Evolutionary conservation across 1,140 invertebrate species (phyloP).

Genomic region (Pseudobourletiella spinata): DNA sequence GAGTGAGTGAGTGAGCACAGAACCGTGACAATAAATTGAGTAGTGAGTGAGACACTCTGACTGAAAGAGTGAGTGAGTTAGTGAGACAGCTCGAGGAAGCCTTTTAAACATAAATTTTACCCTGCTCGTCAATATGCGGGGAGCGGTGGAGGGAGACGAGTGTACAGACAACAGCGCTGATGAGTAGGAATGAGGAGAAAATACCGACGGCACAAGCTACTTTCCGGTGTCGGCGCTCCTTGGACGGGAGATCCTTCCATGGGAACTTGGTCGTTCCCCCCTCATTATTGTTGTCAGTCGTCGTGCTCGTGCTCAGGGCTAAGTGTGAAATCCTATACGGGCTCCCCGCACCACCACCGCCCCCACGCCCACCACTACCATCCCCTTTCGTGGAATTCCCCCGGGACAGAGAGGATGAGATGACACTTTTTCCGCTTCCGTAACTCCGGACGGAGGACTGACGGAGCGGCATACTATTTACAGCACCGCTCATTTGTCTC

Average conservation of each 20-base stretch:
- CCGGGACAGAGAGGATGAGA: neutral
- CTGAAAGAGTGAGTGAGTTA: no score
- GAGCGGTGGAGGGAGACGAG: constrained; percentile 26
- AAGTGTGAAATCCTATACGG: neutral
- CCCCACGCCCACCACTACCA: neutral
- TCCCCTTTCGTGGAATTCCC: neutral
- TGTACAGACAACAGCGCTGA: constrained; percentile 25
- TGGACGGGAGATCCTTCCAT: constrained; percentile 26
- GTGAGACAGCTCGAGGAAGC: no score
- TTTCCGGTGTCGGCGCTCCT: constrained; percentile 31
- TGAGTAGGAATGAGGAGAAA: constrained; percentile 22
- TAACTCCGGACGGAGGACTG: constrained; percentile 23
- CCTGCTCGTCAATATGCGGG: no score
- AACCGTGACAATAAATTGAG: no score
- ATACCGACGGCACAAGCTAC: constrained; percentile 27
- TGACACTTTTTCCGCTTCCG: constrained; percentile 8
- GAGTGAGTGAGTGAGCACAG: no score
- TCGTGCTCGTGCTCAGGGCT: neutral
- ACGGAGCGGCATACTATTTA: constrained; percentile 25
- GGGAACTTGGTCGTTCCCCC: neutral
- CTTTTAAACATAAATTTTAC: no score
- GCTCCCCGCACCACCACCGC: neutral
- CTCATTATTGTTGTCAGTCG: neutral
- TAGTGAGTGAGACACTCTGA: no score
- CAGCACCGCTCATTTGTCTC: neutral